phyloP scores from a whole-genome alignment of 1,140 invertebrate genomes.

The Trichonephila clavata region DNA sequence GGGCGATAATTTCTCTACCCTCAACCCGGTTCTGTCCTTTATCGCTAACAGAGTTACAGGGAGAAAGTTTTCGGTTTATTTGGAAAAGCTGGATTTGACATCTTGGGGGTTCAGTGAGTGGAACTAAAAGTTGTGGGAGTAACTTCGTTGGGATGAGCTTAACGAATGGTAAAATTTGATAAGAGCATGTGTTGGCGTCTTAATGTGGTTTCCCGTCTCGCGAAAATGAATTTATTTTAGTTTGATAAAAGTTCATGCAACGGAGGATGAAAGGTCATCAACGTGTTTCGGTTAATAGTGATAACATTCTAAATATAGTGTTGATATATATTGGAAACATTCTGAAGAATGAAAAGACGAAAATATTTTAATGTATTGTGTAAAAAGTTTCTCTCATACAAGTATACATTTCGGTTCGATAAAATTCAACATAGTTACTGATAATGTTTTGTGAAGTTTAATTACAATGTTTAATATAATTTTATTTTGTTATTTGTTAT shows the following conservation, averaged over 20 bases:
- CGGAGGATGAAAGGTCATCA: neutral
- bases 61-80: constrained; percentile 20
- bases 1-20: neutral
- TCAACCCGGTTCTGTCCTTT: neutral
- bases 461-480: too few relatives aligned
- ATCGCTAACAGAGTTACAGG: neutral
- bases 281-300: neutral
- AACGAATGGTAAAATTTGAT: constrained; percentile 40
- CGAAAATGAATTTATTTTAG: neutral
- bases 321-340: too few relatives aligned
- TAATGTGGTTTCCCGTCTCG: neutral
- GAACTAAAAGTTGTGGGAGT: neutral
- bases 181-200: neutral
- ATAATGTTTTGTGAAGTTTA: too few relatives aligned
- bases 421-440: too few relatives aligned
- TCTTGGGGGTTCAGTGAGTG: neutral
- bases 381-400: too few relatives aligned
- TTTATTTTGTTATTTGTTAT: too few relatives aligned
- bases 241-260: neutral
- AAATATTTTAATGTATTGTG: too few relatives aligned
- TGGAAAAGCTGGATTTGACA: constrained; percentile 20
- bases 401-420: too few relatives aligned
- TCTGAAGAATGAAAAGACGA: too few relatives aligned
- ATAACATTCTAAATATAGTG: too few relatives aligned
- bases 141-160: neutral